phyloP scores from a whole-genome alignment of 2,113 vertebrate genomes.

The Apodemus sylvaticus region DNA sequence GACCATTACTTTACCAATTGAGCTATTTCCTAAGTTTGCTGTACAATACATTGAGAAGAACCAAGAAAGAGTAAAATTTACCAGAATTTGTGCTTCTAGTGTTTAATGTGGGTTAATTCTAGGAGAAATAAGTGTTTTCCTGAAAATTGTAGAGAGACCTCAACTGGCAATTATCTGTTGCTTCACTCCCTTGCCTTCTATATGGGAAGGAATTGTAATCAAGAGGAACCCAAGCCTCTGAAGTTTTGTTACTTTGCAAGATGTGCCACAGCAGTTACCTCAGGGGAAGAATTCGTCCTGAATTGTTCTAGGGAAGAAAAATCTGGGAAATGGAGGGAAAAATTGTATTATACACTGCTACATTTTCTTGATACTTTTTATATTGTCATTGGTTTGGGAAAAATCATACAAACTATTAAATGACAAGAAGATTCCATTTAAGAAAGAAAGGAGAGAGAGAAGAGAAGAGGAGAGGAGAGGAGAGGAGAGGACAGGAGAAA shows the following conservation, averaged over 20 bases:
- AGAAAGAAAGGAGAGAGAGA: no score
- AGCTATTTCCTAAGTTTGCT: background rate
- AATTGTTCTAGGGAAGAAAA: background rate
- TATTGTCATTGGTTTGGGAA: background rate
- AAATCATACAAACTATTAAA: background rate
- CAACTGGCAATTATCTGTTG: no score
- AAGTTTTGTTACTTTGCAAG: background rate
- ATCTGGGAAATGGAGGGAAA: background rate
- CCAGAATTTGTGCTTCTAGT: background rate
- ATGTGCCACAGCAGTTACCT: background rate
- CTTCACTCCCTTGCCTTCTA: background rate
- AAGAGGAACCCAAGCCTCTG: background rate
- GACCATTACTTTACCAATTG: background rate
- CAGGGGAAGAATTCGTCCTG: background rate
- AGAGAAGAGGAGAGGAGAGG: fast-evolving
- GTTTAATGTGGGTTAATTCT: background rate
- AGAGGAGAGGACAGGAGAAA: background rate
- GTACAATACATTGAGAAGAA: background rate
- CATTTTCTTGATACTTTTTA: background rate
- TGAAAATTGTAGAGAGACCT: background rate
- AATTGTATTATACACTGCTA: background rate
- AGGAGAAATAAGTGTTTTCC: background rate
- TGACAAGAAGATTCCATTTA: background rate
- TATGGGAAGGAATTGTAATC: background rate
- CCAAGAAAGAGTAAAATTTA: background rate